phyloP scores from a whole-genome alignment of 2,797 vertebrate species.

The Austrolebias charrua region DNA sequence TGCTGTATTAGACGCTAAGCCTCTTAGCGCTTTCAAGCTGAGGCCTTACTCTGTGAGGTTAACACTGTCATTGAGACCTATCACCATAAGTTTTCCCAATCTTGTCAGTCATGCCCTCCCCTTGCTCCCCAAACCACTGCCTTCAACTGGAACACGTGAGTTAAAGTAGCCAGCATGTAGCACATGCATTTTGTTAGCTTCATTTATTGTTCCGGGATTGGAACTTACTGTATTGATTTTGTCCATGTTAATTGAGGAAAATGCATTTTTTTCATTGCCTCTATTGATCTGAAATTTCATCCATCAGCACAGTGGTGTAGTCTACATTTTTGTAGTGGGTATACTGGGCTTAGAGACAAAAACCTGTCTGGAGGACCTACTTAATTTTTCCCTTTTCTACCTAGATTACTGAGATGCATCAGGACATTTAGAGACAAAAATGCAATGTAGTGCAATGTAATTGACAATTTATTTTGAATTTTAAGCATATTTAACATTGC shows the following conservation, averaged over 20 bases:
- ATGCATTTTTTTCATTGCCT: conserved; percentile 69
- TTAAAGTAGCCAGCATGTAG: conserved; percentile 41
- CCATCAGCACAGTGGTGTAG: no score
- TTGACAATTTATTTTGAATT: no score
- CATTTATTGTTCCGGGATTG: conserved; percentile 55
- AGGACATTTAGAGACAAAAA: no score
- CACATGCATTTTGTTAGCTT: conserved; percentile 36
- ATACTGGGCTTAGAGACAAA: no score
- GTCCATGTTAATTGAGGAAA: conserved; percentile 70
- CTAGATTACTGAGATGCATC: no score
- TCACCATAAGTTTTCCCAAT: conserved; percentile 53
- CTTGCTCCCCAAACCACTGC: conserved; percentile 20
- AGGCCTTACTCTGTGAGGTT: conserved; percentile 45
- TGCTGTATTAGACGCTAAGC: conserved; percentile 56
- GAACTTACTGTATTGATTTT: conserved; percentile 61
- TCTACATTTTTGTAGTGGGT: no score
- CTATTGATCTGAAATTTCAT: conserved; percentile 74
- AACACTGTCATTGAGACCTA: conserved; percentile 46
- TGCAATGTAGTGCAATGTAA: no score
- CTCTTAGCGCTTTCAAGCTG: conserved; percentile 52
- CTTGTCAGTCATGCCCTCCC: conserved; percentile 48
- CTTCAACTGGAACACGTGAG: conserved; percentile 19
- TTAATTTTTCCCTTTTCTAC: no score
- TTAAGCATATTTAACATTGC: no score
- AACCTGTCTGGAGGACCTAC: no score